Evolutionary conservation across 1,140 invertebrate genomes (phyloP).

Genomic region (Polypedilum pembai): DNA sequence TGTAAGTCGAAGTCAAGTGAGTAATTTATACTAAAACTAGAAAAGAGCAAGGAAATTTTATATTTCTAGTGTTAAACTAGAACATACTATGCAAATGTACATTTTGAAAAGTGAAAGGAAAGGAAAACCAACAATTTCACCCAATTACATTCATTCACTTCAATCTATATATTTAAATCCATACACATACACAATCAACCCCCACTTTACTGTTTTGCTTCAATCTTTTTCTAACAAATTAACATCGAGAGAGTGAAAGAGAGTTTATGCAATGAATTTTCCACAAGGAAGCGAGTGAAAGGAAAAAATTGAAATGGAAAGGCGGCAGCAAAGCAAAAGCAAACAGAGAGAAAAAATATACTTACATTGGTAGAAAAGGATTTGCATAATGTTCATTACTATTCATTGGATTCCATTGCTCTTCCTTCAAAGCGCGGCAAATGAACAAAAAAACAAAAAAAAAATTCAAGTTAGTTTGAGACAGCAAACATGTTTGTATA

Average conservation of each 20-base stretch:
- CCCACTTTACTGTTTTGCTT: background rate
- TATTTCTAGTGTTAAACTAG: background rate
- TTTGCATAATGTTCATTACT: constrained; percentile 28
- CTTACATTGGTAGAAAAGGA: constrained; percentile 21
- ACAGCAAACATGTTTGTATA: background rate
- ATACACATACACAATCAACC: background rate
- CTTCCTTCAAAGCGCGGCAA: background rate
- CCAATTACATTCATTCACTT: constrained; percentile 5
- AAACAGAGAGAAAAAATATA: background rate
- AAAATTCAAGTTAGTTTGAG: background rate
- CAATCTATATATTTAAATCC: background rate
- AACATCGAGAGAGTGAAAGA: background rate
- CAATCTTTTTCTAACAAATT: constrained; percentile 22
- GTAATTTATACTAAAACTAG: background rate
- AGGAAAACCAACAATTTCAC: background rate
- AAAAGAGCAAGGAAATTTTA: background rate
- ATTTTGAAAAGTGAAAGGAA: background rate
- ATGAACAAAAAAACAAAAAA: background rate
- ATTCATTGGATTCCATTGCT: constrained; percentile 25
- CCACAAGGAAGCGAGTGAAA: background rate
- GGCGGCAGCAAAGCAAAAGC: no score
- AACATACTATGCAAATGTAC: background rate
- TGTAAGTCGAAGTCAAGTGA: background rate
- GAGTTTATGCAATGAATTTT: constrained; percentile 7
- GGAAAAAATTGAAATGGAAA: background rate